Conservation (phyloP, 1,140 invertebrate species). For the Orius laevigatus region DNA sequence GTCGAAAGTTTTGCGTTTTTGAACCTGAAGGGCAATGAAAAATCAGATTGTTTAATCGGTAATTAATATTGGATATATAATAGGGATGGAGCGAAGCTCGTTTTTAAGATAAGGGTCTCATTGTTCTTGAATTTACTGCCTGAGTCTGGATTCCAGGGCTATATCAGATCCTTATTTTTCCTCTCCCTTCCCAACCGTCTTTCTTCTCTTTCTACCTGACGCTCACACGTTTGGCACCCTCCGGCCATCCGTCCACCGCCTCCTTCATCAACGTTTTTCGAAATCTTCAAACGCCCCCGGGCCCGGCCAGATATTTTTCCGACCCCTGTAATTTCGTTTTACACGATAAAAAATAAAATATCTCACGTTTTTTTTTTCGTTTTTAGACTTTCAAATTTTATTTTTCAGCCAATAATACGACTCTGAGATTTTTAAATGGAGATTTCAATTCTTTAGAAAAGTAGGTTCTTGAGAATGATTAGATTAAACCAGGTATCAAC, state of each 20-base stretch:
- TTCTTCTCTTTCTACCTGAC: background rate
- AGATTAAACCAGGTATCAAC: no score
- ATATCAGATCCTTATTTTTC: background rate
- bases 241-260: background rate
- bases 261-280: background rate
- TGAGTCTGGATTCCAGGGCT: background rate
- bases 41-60: slow-evolving; percentile 2
- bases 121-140: slow-evolving; percentile 5
- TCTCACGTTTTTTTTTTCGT: no score
- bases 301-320: no score
- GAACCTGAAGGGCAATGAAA: background rate
- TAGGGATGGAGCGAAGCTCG: background rate
- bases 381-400: no score
- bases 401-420: no score
- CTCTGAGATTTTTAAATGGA: no score
- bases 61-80: slow-evolving; percentile 7
- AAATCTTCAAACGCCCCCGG: no score
- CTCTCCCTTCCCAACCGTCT: background rate
- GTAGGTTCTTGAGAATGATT: no score
- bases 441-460: no score
- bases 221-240: background rate
- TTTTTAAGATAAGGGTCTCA: slow-evolving; percentile 1
- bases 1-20: background rate
- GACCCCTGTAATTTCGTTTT: no score
- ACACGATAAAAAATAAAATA: no score